A percentile compares a stretch with the other conserved stretches of the same genome.
These are phyloP conservation scores for Toxonevra muliebris DNA, from an alignment of 2,888 invertebrate species.

Conservation along the genomic window DNA sequence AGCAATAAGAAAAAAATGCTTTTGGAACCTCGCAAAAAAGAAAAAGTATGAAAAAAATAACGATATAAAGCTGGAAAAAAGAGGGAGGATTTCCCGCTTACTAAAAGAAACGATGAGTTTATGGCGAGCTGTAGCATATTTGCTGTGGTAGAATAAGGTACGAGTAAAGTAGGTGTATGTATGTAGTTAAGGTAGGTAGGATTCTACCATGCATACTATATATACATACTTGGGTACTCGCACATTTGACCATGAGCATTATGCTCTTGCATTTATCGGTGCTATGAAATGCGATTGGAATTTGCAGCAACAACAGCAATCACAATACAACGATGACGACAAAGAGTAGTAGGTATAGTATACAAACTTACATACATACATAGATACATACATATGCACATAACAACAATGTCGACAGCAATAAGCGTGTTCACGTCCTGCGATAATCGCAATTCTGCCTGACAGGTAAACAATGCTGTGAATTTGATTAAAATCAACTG, in stretches of 20 bases:
- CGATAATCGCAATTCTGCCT: slow-evolving; percentile 55
- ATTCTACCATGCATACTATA: neutral
- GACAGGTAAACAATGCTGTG: slow-evolving; percentile 61
- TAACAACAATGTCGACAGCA: slow-evolving; percentile 36
- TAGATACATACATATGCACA: slow-evolving; percentile 20
- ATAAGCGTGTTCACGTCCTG: slow-evolving; percentile 44
- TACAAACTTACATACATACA: neutral
- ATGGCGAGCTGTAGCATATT: too few relatives aligned
- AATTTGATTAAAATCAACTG: slow-evolving; percentile 59
- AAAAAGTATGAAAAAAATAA: neutral
- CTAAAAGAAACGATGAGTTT: neutral
- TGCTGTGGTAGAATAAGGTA: too few relatives aligned
- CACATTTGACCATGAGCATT: too few relatives aligned
- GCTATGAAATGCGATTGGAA: slow-evolving; percentile 56
- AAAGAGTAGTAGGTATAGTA: slow-evolving; percentile 26
- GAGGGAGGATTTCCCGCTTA: slow-evolving; percentile 34
- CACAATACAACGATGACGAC: slow-evolving; percentile 23
- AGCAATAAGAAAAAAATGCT: neutral
- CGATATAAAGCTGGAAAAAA: slow-evolving; percentile 27
- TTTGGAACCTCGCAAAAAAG: neutral
- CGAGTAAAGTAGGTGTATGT: too few relatives aligned
- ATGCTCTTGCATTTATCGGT: slow-evolving; percentile 5
- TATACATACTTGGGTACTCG: neutral
- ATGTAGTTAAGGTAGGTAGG: too few relatives aligned
- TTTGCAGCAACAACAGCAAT: slow-evolving; percentile 45